A percentile compares a stretch with the other conserved stretches of the same genome.
These are phyloP conservation scores for Xiphophorus hellerii DNA, from an alignment of 2,113 vertebrate species.

Conservation along the genomic window DNA sequence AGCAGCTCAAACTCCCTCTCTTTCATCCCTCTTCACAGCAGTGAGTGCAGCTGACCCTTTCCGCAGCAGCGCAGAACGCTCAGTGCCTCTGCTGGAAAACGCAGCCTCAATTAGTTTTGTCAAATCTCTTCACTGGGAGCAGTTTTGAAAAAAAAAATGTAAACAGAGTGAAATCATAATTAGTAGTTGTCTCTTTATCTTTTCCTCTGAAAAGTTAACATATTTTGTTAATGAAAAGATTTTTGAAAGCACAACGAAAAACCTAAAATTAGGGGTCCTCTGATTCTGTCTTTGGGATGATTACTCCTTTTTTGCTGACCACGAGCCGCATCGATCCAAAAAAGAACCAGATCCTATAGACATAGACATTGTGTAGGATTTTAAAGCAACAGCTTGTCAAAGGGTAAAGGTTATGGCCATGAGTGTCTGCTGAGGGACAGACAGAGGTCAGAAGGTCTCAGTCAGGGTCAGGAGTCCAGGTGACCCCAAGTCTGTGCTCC, in stretches of 20 bases:
- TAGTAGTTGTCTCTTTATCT: conserved; percentile 11
- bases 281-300: conserved; percentile 25
- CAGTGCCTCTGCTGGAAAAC: conserved; percentile 41
- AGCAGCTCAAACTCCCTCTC: conserved; percentile 77
- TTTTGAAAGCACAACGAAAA: neutral
- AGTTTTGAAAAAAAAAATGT: conserved; percentile 32
- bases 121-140: conserved; percentile 39
- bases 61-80: conserved; percentile 47
- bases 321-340: conserved; percentile 61
- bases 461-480: conserved; percentile 76
- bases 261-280: neutral
- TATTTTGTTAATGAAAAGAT: conserved; percentile 17
- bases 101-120: conserved; percentile 52
- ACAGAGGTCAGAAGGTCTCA: conserved; percentile 71
- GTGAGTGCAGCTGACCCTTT: conserved; percentile 72
- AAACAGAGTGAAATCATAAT: conserved; percentile 18
- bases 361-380: conserved; percentile 49
- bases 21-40: conserved; percentile 75
- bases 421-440: conserved; percentile 68
- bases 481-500: conserved; percentile 63
- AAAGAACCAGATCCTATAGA: conserved; percentile 48
- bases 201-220: neutral
- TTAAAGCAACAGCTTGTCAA: conserved; percentile 77
- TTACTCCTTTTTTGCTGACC: conserved; percentile 31
- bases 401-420: conserved; percentile 80